These are phyloP conservation scores for Platorchestia sp. DNA, from an alignment of 1,140 invertebrate species.

Conservation along the genomic window DNA sequence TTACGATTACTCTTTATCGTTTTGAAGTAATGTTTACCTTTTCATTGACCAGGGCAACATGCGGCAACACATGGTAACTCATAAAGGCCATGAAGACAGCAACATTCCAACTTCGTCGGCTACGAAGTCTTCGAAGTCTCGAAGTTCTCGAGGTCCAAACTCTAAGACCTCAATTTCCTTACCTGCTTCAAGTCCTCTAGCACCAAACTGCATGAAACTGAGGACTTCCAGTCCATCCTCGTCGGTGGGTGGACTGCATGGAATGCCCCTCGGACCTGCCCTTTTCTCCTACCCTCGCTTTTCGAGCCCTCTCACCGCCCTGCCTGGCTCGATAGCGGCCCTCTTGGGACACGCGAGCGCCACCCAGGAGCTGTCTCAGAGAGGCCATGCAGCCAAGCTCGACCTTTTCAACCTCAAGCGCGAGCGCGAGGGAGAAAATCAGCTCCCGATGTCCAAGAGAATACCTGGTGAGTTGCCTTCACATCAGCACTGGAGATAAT, in stretches of 20 bases:
- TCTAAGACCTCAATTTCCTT: background rate
- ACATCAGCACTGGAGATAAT: too few relatives aligned
- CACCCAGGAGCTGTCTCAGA: constrained; percentile 54
- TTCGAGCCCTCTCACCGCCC: background rate
- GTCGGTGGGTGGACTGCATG: background rate
- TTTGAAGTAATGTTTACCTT: background rate
- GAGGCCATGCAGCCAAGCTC: constrained; percentile 16
- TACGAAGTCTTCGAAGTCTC: constrained; percentile 2
- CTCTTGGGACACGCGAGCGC: background rate
- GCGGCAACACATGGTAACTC: constrained; percentile 97
- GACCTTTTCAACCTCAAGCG: constrained; percentile 63
- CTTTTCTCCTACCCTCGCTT: background rate
- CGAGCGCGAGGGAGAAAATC: constrained; percentile 64
- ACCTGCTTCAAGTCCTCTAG: background rate
- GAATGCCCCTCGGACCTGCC: background rate
- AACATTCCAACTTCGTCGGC: constrained; percentile 37
- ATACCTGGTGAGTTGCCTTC: constrained; percentile 59
- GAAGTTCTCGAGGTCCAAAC: background rate
- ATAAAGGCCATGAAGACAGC: constrained; percentile 76
- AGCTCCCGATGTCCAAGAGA: constrained; percentile 64
- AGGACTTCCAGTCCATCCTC: constrained; percentile 2
- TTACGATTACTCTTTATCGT: too few relatives aligned
- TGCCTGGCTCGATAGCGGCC: background rate
- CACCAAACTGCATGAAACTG: constrained; percentile 10
- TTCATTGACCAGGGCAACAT: constrained; percentile 85